A percentile compares a stretch with the other conserved stretches of the same genome.
phyloP scores from a whole-genome alignment of 2,888 invertebrate species.

The Lissocephala sabroskyi region DNA sequence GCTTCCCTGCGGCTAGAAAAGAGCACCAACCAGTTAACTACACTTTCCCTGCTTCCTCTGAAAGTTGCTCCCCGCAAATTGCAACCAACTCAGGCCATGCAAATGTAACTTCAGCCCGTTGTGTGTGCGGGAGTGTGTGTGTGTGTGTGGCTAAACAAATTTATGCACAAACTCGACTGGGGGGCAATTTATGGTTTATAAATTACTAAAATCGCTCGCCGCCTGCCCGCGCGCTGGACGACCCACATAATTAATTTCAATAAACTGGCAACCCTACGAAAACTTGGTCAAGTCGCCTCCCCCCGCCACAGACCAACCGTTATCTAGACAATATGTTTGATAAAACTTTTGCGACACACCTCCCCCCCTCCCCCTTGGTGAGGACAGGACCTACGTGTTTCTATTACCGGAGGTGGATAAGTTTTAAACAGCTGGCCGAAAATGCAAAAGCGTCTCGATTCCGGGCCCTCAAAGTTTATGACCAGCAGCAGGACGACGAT shows the following conservation, averaged over 20 bases:
- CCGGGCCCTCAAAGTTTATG: conserved; percentile 22
- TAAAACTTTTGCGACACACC: conserved; percentile 48
- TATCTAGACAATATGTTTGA: conserved; percentile 61
- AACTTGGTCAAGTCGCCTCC: too few species aligned
- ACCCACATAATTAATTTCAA: conserved; percentile 58
- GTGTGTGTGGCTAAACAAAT: conserved; percentile 23
- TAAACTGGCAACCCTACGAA: conserved; percentile 21
- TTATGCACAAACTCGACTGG: conserved; percentile 32
- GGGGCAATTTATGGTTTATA: conserved; percentile 55
- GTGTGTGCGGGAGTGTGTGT: conserved; percentile 12
- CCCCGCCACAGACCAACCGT: conserved; percentile 20
- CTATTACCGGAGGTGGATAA: too few species aligned
- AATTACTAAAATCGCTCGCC: conserved; percentile 34
- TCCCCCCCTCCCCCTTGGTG: too few species aligned
- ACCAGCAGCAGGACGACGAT: too few species aligned
- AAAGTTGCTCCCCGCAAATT: too few species aligned
- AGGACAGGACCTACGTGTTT: too few species aligned
- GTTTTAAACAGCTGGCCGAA: conserved; percentile 30
- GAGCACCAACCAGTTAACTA: too few species aligned
- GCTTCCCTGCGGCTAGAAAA: too few species aligned
- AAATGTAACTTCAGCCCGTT: too few species aligned
- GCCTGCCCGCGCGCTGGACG: too few species aligned
- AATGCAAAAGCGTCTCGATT: conserved; percentile 31
- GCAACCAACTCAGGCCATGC: too few species aligned
- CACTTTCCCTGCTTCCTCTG: too few species aligned